Evolutionary conservation across 2,113 vertebrate genomes (phyloP).

Genomic region (Chiloscyllium plagiosum): DNA sequence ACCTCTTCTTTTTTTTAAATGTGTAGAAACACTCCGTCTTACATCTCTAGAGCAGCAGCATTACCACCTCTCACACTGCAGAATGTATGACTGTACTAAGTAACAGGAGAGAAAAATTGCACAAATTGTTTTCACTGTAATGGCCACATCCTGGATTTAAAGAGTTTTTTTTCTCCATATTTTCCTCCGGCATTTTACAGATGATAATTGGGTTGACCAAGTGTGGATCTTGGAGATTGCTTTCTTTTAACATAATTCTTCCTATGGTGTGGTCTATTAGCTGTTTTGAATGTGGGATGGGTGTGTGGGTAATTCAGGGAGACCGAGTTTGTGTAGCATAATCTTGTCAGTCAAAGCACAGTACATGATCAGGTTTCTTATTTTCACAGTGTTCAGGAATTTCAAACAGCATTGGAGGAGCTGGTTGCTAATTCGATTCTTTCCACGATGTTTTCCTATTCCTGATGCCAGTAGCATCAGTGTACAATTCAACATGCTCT

Average conservation of each 20-base stretch:
- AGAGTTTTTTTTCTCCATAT: conserved; percentile 58
- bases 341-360: background rate
- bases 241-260: conserved; percentile 51
- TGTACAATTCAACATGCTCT: background rate
- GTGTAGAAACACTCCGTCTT: conserved; percentile 21
- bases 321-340: background rate
- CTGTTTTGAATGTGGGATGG: conserved; percentile 38
- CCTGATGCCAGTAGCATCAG: background rate
- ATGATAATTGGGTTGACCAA: conserved; percentile 45
- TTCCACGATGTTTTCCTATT: background rate
- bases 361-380: conserved; percentile 49
- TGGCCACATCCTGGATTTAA: conserved; percentile 80
- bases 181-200: conserved; percentile 49
- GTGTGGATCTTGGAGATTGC: conserved; percentile 60
- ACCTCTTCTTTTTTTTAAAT: too few relatives aligned
- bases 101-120: conserved; percentile 63
- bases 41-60: conserved; percentile 57
- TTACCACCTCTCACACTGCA: conserved; percentile 78
- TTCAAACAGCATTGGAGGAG: background rate
- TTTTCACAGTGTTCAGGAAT: conserved; percentile 54
- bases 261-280: conserved; percentile 34
- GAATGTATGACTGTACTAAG: conserved; percentile 57
- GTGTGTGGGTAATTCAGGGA: conserved; percentile 42
- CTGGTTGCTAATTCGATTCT: background rate
- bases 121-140: conserved; percentile 79